Evolutionary conservation across 2,888 invertebrate species (phyloP).

Genomic region (Panzeria rudis): DNA sequence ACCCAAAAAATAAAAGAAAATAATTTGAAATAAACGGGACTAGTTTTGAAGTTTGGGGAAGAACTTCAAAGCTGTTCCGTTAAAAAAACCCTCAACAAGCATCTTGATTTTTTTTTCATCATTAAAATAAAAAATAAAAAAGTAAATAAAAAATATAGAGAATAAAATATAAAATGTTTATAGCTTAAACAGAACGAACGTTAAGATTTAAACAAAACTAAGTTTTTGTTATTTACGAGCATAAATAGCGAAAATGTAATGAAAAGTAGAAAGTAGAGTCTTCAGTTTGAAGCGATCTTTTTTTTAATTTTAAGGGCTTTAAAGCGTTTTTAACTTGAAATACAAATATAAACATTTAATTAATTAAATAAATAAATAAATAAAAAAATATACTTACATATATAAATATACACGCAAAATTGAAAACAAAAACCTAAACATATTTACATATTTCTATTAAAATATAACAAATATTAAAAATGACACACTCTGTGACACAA

Average conservation of each 20-base stretch:
- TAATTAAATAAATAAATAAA: constrained; percentile 33
- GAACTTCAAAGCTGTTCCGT: constrained; percentile 82
- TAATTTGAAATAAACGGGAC: constrained; percentile 77
- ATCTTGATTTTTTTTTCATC: constrained; percentile 34
- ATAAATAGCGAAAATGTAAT: constrained; percentile 59
- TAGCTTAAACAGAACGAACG: constrained; percentile 40
- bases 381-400: too few relatives aligned
- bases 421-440: constrained; percentile 35
- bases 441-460: constrained; percentile 50
- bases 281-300: constrained; percentile 74
- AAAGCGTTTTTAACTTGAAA: constrained; percentile 59
- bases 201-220: constrained; percentile 33
- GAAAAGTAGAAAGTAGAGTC: constrained; percentile 60
- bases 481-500: constrained; percentile 29
- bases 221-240: constrained; percentile 56
- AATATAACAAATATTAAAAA: constrained; percentile 36
- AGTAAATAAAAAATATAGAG: constrained; percentile 6
- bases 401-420: constrained; percentile 47
- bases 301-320: constrained; percentile 74
- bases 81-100: constrained; percentile 74
- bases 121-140: constrained; percentile 1
- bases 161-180: constrained; percentile 3
- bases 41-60: constrained; percentile 84
- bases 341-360: constrained; percentile 34
- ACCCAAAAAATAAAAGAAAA: constrained; percentile 35